Conservation (phyloP, 1,140 invertebrate genomes). For the Cydia amplana region DNA sequence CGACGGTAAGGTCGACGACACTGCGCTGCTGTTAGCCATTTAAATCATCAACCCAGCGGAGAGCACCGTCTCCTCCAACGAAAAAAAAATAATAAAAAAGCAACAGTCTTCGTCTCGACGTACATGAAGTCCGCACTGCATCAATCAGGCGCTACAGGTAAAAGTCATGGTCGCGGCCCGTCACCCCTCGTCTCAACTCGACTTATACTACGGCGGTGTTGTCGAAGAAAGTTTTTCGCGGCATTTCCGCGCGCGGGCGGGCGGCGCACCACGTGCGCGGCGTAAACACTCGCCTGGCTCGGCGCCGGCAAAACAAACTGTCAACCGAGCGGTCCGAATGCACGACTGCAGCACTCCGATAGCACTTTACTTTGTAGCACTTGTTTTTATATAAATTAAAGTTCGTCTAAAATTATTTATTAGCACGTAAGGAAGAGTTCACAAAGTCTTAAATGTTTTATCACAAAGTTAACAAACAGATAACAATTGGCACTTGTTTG, state of each 20-base stretch:
- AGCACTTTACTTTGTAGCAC: conserved; percentile 10
- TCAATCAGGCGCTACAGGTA: conserved; percentile 65
- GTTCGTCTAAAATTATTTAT: conserved; percentile 9
- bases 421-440: not conserved
- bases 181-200: conserved; percentile 47
- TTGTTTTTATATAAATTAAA: conserved; percentile 14
- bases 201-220: conserved; percentile 65
- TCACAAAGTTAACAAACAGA: conserved; percentile 50
- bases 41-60: conserved; percentile 73
- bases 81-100: conserved; percentile 77
- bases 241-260: conserved; percentile 64
- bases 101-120: conserved; percentile 58
- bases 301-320: conserved; percentile 29
- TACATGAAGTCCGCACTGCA: conserved; percentile 63
- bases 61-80: conserved; percentile 74
- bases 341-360: conserved; percentile 34
- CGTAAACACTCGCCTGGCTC: conserved; percentile 62
- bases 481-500: conserved; percentile 65
- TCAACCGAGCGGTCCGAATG: conserved; percentile 46
- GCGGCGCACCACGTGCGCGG: conserved; percentile 70
- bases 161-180: conserved; percentile 61
- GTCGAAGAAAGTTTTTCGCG: conserved; percentile 74
- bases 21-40: conserved; percentile 80
- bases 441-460: conserved; percentile 51
- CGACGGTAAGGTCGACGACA: conserved; percentile 72